Conservation (phyloP, 2,797 vertebrate genomes). For the Sciurus carolinensis region DNA sequence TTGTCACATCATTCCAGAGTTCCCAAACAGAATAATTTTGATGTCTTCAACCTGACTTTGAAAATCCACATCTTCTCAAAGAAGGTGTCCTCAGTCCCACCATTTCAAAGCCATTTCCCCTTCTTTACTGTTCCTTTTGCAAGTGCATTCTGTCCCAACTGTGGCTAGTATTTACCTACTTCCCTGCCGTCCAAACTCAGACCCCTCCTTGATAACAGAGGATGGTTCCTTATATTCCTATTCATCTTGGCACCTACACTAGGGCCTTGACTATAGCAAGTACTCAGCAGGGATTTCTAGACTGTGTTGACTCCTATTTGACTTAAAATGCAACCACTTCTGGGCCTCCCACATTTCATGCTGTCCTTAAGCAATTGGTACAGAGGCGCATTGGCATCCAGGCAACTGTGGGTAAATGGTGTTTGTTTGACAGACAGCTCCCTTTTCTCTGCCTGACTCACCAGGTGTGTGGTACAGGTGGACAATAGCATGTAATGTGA, state of each 20-base stretch:
- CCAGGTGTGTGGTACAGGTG: neutral
- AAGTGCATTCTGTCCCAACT: neutral
- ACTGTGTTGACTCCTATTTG: neutral
- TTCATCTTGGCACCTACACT: neutral
- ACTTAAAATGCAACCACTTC: neutral
- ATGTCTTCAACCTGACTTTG: neutral
- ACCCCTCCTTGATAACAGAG: neutral
- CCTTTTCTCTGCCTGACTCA: neutral
- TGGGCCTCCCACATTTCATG: neutral
- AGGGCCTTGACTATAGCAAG: too few species aligned
- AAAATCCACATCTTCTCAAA: neutral
- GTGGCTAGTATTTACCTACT: neutral
- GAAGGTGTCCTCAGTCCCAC: neutral
- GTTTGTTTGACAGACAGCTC: accelerated
- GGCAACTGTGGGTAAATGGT: neutral
- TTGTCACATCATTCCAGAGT: neutral
- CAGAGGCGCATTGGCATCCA: neutral
- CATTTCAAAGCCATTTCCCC: neutral
- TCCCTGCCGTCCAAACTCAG: neutral
- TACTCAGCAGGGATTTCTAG: neutral
- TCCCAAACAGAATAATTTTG: neutral
- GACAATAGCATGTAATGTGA: neutral
- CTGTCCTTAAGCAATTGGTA: neutral
- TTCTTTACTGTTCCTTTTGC: neutral
- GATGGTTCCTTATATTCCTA: neutral